Conservation (phyloP, 2,797 vertebrate species). For the Anolis apletophallus region DNA sequence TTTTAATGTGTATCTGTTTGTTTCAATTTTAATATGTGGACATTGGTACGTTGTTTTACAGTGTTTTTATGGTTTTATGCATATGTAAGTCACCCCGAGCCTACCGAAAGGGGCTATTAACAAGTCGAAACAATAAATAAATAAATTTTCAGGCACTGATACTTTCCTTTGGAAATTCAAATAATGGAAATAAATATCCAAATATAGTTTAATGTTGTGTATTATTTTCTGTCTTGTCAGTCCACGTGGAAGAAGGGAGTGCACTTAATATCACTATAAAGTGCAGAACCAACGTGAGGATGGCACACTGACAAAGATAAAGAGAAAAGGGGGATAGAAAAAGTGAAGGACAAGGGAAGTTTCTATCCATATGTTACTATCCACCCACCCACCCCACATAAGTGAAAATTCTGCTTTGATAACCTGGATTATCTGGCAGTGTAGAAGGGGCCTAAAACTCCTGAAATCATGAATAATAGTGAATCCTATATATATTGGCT, state of each 20-base stretch:
- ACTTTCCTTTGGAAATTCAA: conserved; percentile 12
- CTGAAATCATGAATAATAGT: no score
- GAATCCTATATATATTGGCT: no score
- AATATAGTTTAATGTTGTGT: neutral
- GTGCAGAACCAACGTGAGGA: neutral
- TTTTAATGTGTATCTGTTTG: no score
- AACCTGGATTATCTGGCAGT: no score
- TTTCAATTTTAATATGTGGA: no score
- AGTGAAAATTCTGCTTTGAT: neutral
- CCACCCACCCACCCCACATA: neutral
- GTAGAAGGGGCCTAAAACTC: no score
- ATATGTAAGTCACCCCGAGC: no score
- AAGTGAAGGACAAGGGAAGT: neutral
- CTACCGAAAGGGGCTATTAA: no score
- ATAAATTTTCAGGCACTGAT: neutral
- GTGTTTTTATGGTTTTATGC: no score
- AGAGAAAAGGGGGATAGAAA: neutral
- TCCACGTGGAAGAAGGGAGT: no score
- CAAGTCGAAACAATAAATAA: no score
- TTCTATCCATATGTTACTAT: neutral
- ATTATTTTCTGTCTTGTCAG: neutral
- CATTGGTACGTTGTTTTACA: no score
- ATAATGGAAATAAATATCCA: neutral
- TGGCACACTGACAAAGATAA: neutral
- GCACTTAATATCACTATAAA: neutral